Conservation (phyloP, 2,888 invertebrate genomes). For the Anorthoa munda region DNA sequence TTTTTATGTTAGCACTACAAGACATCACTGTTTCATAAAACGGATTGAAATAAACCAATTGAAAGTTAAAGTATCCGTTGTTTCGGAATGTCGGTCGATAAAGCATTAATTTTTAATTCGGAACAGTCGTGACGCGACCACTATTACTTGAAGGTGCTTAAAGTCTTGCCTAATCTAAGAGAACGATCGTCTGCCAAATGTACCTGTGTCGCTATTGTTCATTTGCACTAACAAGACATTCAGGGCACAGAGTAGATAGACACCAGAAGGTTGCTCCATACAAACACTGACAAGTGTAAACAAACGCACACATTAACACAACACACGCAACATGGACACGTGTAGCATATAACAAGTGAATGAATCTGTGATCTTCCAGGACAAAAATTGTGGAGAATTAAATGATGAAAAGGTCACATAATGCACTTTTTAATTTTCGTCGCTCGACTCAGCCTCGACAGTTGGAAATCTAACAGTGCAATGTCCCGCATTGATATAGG, state of each 20-base stretch:
- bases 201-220: constrained; percentile 72
- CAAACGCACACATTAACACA: too few relatives aligned
- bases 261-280: constrained; percentile 3
- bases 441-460: too few relatives aligned
- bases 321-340: too few relatives aligned
- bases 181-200: constrained; percentile 67
- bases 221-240: constrained; percentile 75
- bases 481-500: too few relatives aligned
- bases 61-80: constrained; percentile 58
- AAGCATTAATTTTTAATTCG: constrained; percentile 80
- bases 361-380: too few relatives aligned
- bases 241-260: constrained; percentile 23
- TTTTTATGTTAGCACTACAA: constrained; percentile 52
- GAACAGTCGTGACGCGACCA: constrained; percentile 77
- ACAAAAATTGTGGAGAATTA: too few relatives aligned
- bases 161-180: constrained; percentile 68
- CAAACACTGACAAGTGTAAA: background rate
- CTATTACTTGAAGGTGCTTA: constrained; percentile 54
- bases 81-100: constrained; percentile 77
- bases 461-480: too few relatives aligned
- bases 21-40: constrained; percentile 50
- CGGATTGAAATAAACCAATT: constrained; percentile 59
- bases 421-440: too few relatives aligned
- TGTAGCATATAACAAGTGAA: too few relatives aligned
- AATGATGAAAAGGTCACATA: too few relatives aligned